Evolutionary conservation across 1,140 invertebrate species (phyloP).

Genomic region (Diploscapter pachys): DNA sequence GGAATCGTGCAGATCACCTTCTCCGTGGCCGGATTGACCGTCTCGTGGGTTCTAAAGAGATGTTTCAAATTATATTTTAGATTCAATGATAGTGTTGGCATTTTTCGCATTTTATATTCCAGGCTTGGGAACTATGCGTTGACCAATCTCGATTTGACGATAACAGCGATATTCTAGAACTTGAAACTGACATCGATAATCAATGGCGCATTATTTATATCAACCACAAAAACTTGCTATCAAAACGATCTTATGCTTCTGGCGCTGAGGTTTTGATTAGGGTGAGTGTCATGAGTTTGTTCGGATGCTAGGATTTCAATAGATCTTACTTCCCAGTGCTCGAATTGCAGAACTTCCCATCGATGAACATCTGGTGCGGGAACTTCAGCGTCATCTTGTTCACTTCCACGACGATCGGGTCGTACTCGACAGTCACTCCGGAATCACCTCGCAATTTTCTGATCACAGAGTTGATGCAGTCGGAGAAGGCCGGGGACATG

Average conservation of each 20-base stretch:
- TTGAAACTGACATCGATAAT: too few species aligned
- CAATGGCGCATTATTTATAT: too few species aligned
- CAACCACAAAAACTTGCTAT: too few species aligned
- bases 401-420: conserved; percentile 64
- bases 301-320: conserved; percentile 60
- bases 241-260: too few species aligned
- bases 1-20: conserved; percentile 70
- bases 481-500: conserved; percentile 81
- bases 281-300: neutral
- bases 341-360: conserved; percentile 72
- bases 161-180: too few species aligned
- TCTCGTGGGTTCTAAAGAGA: conserved; percentile 63
- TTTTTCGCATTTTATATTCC: too few species aligned
- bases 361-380: conserved; percentile 81
- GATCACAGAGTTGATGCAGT: conserved; percentile 72
- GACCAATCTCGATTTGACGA: too few species aligned
- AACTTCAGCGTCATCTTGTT: conserved; percentile 82
- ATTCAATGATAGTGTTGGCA: too few species aligned
- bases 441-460: conserved; percentile 68
- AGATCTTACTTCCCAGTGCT: conserved; percentile 12
- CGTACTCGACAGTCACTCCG: conserved; percentile 40
- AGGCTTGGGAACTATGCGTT: too few species aligned
- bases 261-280: too few species aligned
- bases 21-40: conserved; percentile 82
- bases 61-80: too few species aligned